These are phyloP conservation scores for Dryobates pubescens DNA, from an alignment of 2,797 vertebrate genomes.

Conservation along the genomic window DNA sequence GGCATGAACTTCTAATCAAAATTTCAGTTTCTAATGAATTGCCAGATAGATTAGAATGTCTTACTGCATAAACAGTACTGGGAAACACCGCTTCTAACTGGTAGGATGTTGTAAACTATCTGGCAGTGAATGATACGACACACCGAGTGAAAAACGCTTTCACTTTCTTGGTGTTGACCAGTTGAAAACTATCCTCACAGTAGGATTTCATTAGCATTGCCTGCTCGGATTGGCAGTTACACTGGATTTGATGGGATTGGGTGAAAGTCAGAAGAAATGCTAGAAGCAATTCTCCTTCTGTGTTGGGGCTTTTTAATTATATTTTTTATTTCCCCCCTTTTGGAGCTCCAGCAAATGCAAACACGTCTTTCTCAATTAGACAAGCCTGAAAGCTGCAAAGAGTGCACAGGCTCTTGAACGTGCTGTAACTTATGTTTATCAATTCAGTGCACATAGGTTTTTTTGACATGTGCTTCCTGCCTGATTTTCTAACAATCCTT, in stretches of 20 bases:
- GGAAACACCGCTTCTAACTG: background rate
- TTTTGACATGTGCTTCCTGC: constrained; percentile 61
- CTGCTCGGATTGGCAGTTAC: background rate
- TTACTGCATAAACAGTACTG: background rate
- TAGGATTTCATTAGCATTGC: background rate
- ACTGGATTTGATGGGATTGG: constrained; percentile 8
- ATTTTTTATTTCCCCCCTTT: background rate
- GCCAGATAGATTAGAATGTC: background rate
- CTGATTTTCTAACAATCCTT: constrained; percentile 68
- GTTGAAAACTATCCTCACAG: background rate
- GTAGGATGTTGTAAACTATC: fast-evolving
- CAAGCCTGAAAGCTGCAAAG: background rate
- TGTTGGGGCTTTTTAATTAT: background rate
- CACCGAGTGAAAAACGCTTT: background rate
- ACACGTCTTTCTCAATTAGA: constrained; percentile 20
- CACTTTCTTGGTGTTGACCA: background rate
- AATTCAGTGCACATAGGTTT: constrained; percentile 37
- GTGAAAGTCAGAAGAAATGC: background rate
- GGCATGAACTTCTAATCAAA: background rate
- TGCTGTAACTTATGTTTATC: constrained; percentile 51
- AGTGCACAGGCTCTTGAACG: background rate
- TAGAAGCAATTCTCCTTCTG: background rate
- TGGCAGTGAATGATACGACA: background rate
- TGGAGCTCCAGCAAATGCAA: background rate
- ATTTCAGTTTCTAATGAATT: background rate